phyloP scores from a whole-genome alignment of 2,113 vertebrate genomes.

The Ploceus nigricollis region DNA sequence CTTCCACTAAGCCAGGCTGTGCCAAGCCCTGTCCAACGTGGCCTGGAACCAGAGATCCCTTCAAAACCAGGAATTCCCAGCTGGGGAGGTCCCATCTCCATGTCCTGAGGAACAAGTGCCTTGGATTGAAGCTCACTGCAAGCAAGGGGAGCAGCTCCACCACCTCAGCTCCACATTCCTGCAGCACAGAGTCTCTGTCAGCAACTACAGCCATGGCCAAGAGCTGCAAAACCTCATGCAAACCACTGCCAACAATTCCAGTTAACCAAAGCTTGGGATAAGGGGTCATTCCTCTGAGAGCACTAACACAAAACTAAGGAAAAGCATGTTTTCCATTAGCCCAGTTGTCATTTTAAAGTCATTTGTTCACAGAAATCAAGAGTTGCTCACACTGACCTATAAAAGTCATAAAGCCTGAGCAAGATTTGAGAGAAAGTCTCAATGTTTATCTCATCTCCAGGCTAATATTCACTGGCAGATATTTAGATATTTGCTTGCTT shows the following conservation, averaged over 20 bases:
- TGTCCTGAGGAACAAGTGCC: constrained; percentile 1
- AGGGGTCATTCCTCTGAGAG: background rate
- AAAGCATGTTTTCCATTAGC: background rate
- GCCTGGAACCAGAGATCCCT: background rate
- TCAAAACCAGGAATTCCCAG: background rate
- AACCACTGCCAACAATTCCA: background rate
- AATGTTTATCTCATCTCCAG: background rate
- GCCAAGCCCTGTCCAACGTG: background rate
- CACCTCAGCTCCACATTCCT: background rate
- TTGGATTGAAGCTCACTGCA: background rate
- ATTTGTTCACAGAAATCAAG: background rate
- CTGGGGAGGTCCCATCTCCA: background rate
- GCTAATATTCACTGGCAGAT: background rate
- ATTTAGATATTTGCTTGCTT: background rate
- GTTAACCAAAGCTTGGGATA: background rate
- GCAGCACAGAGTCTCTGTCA: accelerated
- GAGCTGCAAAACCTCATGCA: constrained; percentile 1
- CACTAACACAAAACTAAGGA: background rate
- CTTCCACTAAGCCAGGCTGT: background rate
- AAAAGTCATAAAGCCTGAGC: background rate
- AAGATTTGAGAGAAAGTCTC: background rate
- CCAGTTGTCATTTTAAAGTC: background rate
- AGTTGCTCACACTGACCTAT: background rate
- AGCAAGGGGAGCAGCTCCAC: background rate
- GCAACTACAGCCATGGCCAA: background rate